These are phyloP conservation scores for Enteromius paludinosus DNA, from an alignment of 2,797 vertebrate species.

Conservation along the genomic window DNA sequence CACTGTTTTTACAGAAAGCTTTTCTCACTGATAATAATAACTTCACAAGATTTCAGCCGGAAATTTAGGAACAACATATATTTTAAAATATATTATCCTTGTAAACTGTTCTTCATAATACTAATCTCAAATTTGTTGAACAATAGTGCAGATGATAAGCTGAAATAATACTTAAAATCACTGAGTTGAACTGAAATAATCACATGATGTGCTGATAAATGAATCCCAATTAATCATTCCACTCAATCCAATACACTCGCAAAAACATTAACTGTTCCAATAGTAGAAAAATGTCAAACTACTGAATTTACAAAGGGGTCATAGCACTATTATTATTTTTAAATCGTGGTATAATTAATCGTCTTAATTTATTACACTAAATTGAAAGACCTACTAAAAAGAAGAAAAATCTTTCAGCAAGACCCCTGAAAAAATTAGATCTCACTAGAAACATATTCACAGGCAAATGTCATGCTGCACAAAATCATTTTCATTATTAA, in stretches of 20 bases:
- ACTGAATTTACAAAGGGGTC: not conserved
- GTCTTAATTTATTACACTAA: not conserved
- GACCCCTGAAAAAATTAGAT: not conserved
- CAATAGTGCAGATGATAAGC: not conserved
- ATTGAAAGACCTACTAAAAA: not conserved
- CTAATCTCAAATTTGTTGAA: not conserved
- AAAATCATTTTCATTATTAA: constrained; percentile 52
- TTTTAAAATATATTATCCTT: not conserved
- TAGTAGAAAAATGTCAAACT: not conserved
- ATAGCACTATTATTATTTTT: not conserved
- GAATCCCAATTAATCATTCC: not conserved
- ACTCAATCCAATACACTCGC: not conserved
- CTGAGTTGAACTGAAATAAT: not conserved
- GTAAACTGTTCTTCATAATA: not conserved
- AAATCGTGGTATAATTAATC: constrained; percentile 7
- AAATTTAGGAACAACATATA: not conserved
- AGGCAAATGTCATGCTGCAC: constrained; percentile 38
- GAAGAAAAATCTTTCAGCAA: not conserved
- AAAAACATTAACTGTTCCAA: not conserved
- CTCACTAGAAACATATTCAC: constrained; percentile 29
- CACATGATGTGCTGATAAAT: not conserved
- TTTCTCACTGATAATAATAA: not conserved
- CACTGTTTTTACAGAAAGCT: not conserved
- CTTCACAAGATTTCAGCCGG: too few species aligned
- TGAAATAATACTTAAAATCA: not conserved